Evolutionary conservation across 2,888 invertebrate species (phyloP).

Genomic region (Lasioglossum figueresi): DNA sequence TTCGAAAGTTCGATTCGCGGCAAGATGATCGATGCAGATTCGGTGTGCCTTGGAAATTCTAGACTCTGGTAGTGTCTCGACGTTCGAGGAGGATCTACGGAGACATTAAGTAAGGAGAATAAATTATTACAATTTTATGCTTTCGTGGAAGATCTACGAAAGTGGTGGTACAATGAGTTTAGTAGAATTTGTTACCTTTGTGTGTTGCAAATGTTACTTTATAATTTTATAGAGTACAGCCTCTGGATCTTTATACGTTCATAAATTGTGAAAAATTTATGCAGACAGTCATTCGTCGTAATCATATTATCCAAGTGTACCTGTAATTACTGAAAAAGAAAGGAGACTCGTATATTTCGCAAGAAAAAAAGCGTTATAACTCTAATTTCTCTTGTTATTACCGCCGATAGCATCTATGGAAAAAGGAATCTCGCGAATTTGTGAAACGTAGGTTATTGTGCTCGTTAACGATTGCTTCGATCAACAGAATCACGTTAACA

Average conservation of each 20-base stretch:
- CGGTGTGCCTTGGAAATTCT: background rate
- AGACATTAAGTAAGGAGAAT: no score
- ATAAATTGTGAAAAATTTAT: background rate
- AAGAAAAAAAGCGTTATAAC: background rate
- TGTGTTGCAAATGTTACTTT: background rate
- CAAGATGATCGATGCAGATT: conserved; percentile 30
- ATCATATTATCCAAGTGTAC: background rate
- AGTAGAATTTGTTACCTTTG: no score
- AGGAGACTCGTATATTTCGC: background rate
- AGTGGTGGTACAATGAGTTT: no score
- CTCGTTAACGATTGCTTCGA: background rate
- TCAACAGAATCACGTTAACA: background rate
- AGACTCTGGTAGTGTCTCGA: no score
- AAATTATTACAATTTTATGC: background rate
- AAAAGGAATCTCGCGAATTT: background rate
- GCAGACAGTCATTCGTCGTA: background rate
- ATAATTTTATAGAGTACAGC: background rate
- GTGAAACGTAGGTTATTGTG: background rate
- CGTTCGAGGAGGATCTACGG: no score
- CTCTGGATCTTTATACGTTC: no score
- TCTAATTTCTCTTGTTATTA: background rate
- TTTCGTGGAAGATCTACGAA: background rate
- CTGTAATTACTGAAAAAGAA: background rate
- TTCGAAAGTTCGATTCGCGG: conserved; percentile 39
- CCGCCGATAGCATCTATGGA: background rate